Evolutionary conservation across 2,797 vertebrate species (phyloP).

Genomic region (Cichlasoma orientale): DNA sequence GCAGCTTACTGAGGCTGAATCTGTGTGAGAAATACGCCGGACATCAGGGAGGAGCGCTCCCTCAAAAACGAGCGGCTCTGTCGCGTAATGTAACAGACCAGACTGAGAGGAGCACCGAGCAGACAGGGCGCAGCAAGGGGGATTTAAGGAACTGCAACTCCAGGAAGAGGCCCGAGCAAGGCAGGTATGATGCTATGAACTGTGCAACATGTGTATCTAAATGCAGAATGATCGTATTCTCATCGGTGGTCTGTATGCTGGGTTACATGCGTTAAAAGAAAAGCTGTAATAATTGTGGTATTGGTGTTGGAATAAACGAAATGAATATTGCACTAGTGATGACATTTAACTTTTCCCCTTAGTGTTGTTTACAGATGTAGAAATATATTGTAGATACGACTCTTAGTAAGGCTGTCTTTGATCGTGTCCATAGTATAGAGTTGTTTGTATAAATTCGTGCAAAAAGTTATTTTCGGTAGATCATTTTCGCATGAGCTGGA

Average conservation of each 20-base stretch:
- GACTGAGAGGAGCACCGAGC: slow-evolving; percentile 50
- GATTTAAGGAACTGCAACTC: slow-evolving; percentile 47
- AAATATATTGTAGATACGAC: not conserved
- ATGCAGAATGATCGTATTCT: not conserved
- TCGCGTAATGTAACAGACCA: slow-evolving; percentile 53
- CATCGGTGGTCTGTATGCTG: not conserved
- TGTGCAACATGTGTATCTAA: slow-evolving; percentile 47
- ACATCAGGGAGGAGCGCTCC: slow-evolving; percentile 72
- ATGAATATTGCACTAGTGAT: not conserved
- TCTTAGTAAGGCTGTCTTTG: not conserved
- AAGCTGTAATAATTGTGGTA: not conserved
- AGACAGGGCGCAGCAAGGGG: slow-evolving; percentile 58
- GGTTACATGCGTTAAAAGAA: not conserved
- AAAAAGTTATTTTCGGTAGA: slow-evolving; percentile 31
- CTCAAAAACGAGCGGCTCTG: slow-evolving; percentile 50
- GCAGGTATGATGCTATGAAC: slow-evolving; percentile 70
- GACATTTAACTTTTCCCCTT: slow-evolving; percentile 45
- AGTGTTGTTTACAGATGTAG: not conserved
- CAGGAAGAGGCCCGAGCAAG: slow-evolving; percentile 62
- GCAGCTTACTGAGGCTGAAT: slow-evolving; percentile 35
- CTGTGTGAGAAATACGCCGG: slow-evolving; percentile 17
- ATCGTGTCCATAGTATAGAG: not conserved
- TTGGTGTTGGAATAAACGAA: not conserved
- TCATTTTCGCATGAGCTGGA: not conserved
- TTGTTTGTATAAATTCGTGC: not conserved